Base-by-base conservation (phyloP, 2,797 vertebrate genomes). In the Myotis planiceps region DNA sequence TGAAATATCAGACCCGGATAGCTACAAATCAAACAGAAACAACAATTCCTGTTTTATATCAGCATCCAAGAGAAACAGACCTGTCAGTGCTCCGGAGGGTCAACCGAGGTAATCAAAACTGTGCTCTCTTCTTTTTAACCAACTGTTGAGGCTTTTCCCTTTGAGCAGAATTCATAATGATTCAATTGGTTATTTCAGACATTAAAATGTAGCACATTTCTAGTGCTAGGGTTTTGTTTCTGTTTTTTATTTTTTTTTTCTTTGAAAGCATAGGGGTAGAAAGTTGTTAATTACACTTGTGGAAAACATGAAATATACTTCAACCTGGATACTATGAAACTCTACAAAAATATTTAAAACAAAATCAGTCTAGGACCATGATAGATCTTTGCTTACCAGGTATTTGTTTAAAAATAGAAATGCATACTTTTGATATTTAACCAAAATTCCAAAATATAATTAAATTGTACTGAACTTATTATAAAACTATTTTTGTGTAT, bases 91-190 rank as follows among this genome's bases (percentile, higher is more conserved):
- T 97, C 97, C 96, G 23, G 45, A 37, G 96, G 98, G 98, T 98
- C 98, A 98, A 32, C 88, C 96, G 95, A 98, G 98, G 98, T 98
- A 98, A 99, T 98, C 97, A 98, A 98, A 99, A 97, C 97, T 94
- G 39, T 79, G 95, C 94, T 96, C 51, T 96, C 27, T 94, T 97
- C 95, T 93, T 98, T 97, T 97, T 96, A 97, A 96, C 94, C 65
- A 74, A 95, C 45, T 95, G 72, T 81, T 96, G 94, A 92, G 92
- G 82, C 63, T 94, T 90, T 86, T 72, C 96, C 78, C 85, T 97
- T 96, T 96, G 96, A 97, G 89, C 86, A 94, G 89, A 96, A 80
- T 96, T 93, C 83, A 93, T 86, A 94, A 87, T 92, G 76, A 96
- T 97, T 98, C 96, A 51, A 7, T 71, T 86, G 95, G 79, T 96